Evolutionary conservation across 2,797 vertebrate genomes (phyloP).

Genomic region (Sparidentex hasta): DNA sequence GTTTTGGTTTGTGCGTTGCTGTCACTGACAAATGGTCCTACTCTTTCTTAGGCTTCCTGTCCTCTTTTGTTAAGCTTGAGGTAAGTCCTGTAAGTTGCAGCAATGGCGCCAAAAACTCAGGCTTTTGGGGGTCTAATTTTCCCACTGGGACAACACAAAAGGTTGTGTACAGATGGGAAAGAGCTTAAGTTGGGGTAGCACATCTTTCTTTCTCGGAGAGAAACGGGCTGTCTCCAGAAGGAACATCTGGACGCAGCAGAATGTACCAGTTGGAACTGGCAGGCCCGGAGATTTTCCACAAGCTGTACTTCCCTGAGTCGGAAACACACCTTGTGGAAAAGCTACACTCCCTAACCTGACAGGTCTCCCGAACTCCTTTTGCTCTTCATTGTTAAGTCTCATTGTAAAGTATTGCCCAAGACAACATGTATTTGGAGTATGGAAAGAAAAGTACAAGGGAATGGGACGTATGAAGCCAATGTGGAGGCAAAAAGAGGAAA

Average conservation of each 20-base stretch:
- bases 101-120: slow-evolving; percentile 35
- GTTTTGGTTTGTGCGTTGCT: not conserved
- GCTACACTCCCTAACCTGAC: slow-evolving; percentile 71
- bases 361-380: slow-evolving; percentile 51
- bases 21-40: not conserved
- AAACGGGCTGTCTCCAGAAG: slow-evolving; percentile 82
- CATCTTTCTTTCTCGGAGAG: slow-evolving; percentile 72
- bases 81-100: slow-evolving; percentile 31
- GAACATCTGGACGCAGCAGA: slow-evolving; percentile 66
- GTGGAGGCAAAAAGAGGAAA: slow-evolving; percentile 49
- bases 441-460: slow-evolving; percentile 32
- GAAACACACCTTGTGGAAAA: slow-evolving; percentile 13
- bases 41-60: slow-evolving; percentile 2
- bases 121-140: slow-evolving; percentile 35
- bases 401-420: slow-evolving; percentile 38
- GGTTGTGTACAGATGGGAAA: slow-evolving; percentile 38
- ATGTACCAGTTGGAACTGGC: slow-evolving; percentile 88
- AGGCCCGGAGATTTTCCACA: slow-evolving; percentile 85
- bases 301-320: slow-evolving; percentile 75
- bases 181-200: slow-evolving; percentile 49
- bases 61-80: slow-evolving; percentile 40
- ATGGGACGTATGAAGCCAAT: slow-evolving; percentile 21
- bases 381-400: slow-evolving; percentile 23
- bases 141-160: slow-evolving; percentile 42
- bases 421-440: slow-evolving; percentile 20